Evolutionary conservation across 2,888 invertebrate genomes (phyloP).

Genomic region (Campoletis raptor): DNA sequence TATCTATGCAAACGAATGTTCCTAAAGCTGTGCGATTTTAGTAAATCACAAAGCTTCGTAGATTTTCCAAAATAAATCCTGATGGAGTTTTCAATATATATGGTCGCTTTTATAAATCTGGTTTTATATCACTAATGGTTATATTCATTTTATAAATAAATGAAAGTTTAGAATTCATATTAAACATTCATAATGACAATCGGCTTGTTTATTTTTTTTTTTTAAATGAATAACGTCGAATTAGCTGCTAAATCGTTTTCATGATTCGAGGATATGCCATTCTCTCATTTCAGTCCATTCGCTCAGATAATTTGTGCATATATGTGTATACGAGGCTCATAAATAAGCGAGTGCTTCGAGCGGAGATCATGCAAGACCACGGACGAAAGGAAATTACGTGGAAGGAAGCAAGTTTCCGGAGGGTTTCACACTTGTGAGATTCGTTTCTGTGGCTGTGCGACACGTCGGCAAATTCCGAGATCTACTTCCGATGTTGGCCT

Average conservation of each 20-base stretch:
- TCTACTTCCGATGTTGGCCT: conserved; percentile 48
- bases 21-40: background rate
- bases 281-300: background rate
- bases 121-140: background rate
- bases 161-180: background rate
- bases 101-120: background rate
- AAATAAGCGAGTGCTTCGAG: conserved; percentile 46
- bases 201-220: background rate
- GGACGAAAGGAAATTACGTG: conserved; percentile 67
- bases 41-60: background rate
- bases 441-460: conserved; percentile 59
- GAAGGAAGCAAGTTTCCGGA: conserved; percentile 66
- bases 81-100: background rate
- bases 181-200: background rate
- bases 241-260: conserved; percentile 4
- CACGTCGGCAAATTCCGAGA: conserved; percentile 59
- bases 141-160: background rate
- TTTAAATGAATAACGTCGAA: background rate
- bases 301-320: conserved; percentile 44
- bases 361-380: conserved; percentile 43
- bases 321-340: conserved; percentile 47
- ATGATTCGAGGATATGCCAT: background rate
- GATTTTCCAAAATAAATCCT: background rate
- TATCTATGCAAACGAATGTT: conserved; percentile 15
- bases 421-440: conserved; percentile 59